Percentiles rank a stretch among this genome's conserved stretches.
phyloP scores from a whole-genome alignment of 2,797 vertebrate species.

The Chiloscyllium punctatum region DNA sequence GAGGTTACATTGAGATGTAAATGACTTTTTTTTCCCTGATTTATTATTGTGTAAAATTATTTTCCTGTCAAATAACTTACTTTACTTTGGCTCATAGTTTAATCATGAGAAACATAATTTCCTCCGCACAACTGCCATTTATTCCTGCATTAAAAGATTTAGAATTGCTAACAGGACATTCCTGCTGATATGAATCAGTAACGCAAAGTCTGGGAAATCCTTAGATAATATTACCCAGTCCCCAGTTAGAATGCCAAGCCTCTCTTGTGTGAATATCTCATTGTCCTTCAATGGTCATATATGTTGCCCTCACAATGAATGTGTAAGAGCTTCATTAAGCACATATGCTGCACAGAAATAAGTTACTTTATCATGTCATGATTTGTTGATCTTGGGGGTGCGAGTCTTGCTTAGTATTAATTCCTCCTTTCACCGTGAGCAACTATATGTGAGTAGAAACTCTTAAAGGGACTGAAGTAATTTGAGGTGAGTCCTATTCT shows the following conservation, averaged over 20 bases:
- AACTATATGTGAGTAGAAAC: neutral
- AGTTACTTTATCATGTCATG: neutral
- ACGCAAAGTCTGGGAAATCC: neutral
- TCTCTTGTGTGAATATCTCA: neutral
- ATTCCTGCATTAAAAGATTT: neutral
- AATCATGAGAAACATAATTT: neutral
- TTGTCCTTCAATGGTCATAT: neutral
- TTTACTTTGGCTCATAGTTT: slow-evolving; percentile 9
- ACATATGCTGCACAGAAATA: neutral
- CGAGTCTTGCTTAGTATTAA: neutral
- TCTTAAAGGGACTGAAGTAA: neutral
- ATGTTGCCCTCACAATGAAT: neutral
- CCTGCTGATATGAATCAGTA: neutral
- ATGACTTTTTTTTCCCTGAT: neutral
- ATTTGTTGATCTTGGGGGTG: neutral
- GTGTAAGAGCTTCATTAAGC: neutral
- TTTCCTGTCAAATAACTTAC: neutral
- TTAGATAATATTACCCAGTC: neutral
- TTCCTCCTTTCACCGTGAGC: neutral
- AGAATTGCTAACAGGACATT: neutral
- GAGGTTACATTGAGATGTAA: slow-evolving; percentile 4
- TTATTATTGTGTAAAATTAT: slow-evolving; percentile 4
- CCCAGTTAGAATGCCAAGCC: neutral
- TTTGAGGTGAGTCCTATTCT: neutral
- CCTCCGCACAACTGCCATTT: slow-evolving; percentile 7